Evolutionary conservation across 2,797 vertebrate genomes (phyloP), one percentile per base, ranked within the genome.

Genomic region (Discoglossus pictus): DNA sequence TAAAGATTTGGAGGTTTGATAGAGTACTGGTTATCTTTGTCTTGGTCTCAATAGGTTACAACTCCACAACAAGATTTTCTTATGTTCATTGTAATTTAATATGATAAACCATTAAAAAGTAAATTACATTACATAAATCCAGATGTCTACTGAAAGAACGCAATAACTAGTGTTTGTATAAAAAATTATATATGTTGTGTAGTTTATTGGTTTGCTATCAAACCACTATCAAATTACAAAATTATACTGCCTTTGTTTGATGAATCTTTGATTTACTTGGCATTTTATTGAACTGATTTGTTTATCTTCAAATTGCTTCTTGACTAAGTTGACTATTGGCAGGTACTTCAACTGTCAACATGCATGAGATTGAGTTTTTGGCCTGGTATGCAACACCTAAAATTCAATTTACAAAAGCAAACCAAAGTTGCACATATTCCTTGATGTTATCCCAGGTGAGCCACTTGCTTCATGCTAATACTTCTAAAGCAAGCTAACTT

Each of bases 401-500:
- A 83, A 82, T 78, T 80, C 79, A 85, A 86, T 88, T 87, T 86
- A 75, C 73, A 80, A 82, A 87, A 86, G 86, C 79, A 82, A 82
- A 81, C 80, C 78, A 68, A 68, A 82, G 79, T 83, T 84, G 80
- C 74, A 59, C 81, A 55, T 75, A 71, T 80, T 85, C 79, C 84
- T 84, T 83, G 81, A 86, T 84, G 78, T 83, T 80, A 73, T 90
- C 88, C 88, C 90, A 90, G 86, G 87, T 91, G 90, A 85, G 85
- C 82, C 79, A 81, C 84, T 85, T 85, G 88, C 86, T 91, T 91
- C 87, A 90, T 87, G 88, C 86, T 92, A 90, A 92, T 92, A 93
- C 92, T 93, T 94, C 93, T 93, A 93, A 93, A 96, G 92, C 93
- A 92, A 93, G 90, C 93, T 94, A 96, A 96, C 93, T 96, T 97